Conservation (phyloP, 2,113 vertebrate species). For the Seriola dumerili region DNA sequence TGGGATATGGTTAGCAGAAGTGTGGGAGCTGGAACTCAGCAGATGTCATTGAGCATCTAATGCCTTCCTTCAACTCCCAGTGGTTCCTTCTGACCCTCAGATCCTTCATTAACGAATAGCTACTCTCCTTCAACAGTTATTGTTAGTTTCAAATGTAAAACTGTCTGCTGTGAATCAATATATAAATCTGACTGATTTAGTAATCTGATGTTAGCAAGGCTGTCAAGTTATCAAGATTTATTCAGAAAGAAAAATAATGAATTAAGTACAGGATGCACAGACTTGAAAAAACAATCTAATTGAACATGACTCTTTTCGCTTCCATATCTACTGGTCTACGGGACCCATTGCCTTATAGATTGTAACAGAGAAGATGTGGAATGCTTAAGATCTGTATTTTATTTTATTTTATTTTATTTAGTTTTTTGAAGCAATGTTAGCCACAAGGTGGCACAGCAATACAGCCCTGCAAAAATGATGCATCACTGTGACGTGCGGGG, state of each 20-base stretch:
- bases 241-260: not conserved
- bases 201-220: not conserved
- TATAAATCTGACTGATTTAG: not conserved
- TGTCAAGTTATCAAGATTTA: not conserved
- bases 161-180: not conserved
- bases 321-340: too few relatives aligned
- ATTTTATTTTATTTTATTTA: too few relatives aligned
- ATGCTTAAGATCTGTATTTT: too few relatives aligned
- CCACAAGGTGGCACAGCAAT: slow-evolving; percentile 62
- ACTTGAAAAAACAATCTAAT: not conserved
- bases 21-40: not conserved
- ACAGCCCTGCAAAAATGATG: slow-evolving; percentile 21
- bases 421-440: not conserved
- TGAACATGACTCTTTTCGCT: too few relatives aligned
- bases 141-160: not conserved
- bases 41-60: not conserved
- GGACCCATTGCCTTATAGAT: too few relatives aligned
- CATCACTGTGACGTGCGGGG: slow-evolving; percentile 7
- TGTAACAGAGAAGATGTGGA: too few relatives aligned
- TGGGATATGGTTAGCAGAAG: slow-evolving; percentile 4
- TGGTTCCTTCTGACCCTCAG: not conserved
- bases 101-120: not conserved
- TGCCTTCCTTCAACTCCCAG: not conserved
- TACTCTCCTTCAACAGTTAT: not conserved
- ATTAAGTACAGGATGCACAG: not conserved